Percentiles rank a stretch among this genome's conserved stretches.
Evolutionary conservation across 2,888 invertebrate species (phyloP).

Genomic region (Tanytarsus gracilentus): DNA sequence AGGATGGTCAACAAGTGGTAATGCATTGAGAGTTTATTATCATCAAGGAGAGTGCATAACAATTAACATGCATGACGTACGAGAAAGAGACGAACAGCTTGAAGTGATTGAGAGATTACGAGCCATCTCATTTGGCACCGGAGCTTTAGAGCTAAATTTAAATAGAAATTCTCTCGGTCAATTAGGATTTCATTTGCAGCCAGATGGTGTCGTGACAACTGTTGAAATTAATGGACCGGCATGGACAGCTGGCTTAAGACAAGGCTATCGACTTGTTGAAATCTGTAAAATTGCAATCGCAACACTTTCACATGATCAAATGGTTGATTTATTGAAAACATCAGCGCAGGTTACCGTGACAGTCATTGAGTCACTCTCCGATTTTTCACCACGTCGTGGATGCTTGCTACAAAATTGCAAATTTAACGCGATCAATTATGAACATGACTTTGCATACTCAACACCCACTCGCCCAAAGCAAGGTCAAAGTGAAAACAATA

Average conservation of each 20-base stretch:
- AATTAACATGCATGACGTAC: slow-evolving; percentile 62
- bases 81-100: slow-evolving; percentile 58
- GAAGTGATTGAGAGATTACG: slow-evolving; percentile 73
- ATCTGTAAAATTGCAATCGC: slow-evolving; percentile 84
- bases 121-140: slow-evolving; percentile 67
- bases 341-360: slow-evolving; percentile 78
- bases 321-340: slow-evolving; percentile 85
- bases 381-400: slow-evolving; percentile 59
- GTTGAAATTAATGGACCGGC: slow-evolving; percentile 38
- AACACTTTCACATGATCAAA: slow-evolving; percentile 81
- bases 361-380: slow-evolving; percentile 62
- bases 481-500: slow-evolving; percentile 61
- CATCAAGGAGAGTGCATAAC: slow-evolving; percentile 90
- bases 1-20: slow-evolving; percentile 48
- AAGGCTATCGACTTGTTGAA: slow-evolving; percentile 84
- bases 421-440: slow-evolving; percentile 53
- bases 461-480: slow-evolving; percentile 45
- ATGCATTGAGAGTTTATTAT: slow-evolving; percentile 72
- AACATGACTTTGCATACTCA: slow-evolving; percentile 46
- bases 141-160: slow-evolving; percentile 69
- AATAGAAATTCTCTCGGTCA: slow-evolving; percentile 74
- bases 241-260: slow-evolving; percentile 73
- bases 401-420: slow-evolving; percentile 57
- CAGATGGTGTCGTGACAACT: slow-evolving; percentile 87
- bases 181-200: slow-evolving; percentile 83